These are phyloP conservation scores for Alligator mississippiensis DNA, from an alignment of 2,113 vertebrate species.

Conservation along the genomic window DNA sequence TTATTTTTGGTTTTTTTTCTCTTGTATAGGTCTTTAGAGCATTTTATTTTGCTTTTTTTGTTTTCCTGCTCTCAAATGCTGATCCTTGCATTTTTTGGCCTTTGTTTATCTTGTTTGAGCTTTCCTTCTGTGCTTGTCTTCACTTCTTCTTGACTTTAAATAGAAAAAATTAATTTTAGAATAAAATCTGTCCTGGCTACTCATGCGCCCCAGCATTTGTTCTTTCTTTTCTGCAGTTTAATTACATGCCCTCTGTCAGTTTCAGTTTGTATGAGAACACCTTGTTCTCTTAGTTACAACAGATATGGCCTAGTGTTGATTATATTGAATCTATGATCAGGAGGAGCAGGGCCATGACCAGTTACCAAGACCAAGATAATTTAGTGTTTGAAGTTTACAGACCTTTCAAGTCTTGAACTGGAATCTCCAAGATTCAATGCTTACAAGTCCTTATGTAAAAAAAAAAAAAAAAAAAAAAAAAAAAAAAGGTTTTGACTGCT, in stretches of 20 bases:
- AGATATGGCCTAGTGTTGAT: background rate
- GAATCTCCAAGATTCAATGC: background rate
- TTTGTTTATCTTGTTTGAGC: background rate
- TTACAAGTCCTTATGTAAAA: background rate
- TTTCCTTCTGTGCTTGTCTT: background rate
- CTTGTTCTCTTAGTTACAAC: fast-evolving
- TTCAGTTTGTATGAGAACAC: background rate
- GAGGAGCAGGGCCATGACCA: too few species aligned
- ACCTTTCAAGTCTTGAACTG: background rate
- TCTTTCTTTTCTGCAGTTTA: fast-evolving
- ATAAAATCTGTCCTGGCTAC: fast-evolving
- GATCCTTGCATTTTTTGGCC: background rate
- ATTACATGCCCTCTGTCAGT: fast-evolving
- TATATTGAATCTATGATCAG: background rate
- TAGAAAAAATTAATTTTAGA: background rate
- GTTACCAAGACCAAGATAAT: background rate
- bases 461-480: background rate
- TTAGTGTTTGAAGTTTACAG: background rate
- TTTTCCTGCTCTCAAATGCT: background rate
- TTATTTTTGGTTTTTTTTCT: too few species aligned
- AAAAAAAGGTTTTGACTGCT: fast-evolving
- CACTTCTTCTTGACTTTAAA: background rate
- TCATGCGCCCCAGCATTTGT: background rate
- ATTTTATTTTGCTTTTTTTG: background rate
- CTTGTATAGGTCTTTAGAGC: background rate